phyloP scores from a whole-genome alignment of 2,797 vertebrate genomes.

The Halcyon leucocephala region DNA sequence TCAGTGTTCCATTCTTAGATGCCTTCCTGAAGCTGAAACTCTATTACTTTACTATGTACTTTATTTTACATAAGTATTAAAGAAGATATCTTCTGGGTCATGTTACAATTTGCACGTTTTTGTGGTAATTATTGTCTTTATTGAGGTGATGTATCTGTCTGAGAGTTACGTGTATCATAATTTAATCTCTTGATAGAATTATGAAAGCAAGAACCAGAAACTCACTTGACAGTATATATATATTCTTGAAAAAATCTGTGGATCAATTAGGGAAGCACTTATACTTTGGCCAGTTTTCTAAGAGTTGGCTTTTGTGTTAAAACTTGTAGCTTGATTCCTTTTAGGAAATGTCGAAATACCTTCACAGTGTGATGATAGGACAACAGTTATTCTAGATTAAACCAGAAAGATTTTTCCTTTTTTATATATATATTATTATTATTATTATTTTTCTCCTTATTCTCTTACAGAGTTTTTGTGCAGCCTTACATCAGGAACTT shows the following conservation, averaged over 20 bases:
- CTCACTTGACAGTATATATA: neutral
- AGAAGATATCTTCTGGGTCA: neutral
- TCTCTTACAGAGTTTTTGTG: slow-evolving; percentile 91
- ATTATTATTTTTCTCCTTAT: neutral
- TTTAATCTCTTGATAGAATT: neutral
- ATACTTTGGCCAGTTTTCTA: fast-evolving
- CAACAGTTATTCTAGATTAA: neutral
- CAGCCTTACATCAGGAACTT: slow-evolving; percentile 95
- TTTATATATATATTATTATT: no score
- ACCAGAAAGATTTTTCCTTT: neutral
- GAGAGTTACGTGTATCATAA: neutral
- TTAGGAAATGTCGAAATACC: neutral
- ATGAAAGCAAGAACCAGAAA: neutral
- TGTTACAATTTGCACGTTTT: neutral
- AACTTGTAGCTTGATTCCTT: neutral
- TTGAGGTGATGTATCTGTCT: neutral
- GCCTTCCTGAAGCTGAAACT: neutral
- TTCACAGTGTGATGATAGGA: neutral
- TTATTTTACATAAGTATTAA: neutral
- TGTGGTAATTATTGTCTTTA: neutral
- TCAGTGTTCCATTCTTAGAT: neutral
- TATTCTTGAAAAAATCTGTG: neutral
- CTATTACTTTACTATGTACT: neutral
- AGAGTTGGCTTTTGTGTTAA: neutral
- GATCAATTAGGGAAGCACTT: neutral